Conservation (phyloP, 2,888 invertebrate species). For the Eristalinus sepulchralis region DNA sequence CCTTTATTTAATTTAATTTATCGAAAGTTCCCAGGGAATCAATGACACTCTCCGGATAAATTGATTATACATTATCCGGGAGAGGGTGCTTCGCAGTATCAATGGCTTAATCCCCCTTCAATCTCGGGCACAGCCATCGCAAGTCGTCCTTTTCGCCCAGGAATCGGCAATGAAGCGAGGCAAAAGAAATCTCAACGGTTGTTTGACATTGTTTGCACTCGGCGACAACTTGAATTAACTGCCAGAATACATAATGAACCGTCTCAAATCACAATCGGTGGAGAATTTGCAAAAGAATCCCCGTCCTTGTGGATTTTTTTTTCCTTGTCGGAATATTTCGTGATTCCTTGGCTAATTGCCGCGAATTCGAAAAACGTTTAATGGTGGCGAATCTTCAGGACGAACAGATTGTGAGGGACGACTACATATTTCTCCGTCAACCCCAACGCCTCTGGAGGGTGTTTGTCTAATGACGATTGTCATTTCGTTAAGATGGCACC, state of each 20-base stretch:
- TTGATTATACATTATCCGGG: constrained; percentile 52
- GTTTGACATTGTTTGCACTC: background rate
- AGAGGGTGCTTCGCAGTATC: constrained; percentile 22
- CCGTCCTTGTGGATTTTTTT: background rate
- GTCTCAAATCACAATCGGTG: constrained; percentile 8
- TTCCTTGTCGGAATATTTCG: background rate
- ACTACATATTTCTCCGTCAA: background rate
- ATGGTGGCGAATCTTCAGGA: background rate
- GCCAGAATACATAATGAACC: constrained; percentile 21
- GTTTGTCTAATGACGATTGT: constrained; percentile 16
- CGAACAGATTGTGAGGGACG: background rate
- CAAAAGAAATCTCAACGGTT: background rate
- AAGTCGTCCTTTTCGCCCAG: background rate
- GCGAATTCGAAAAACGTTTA: background rate
- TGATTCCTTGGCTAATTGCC: background rate
- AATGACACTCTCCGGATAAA: constrained; percentile 60
- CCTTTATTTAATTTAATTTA: constrained; percentile 43
- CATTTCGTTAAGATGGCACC: constrained; percentile 14
- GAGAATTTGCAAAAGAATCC: background rate
- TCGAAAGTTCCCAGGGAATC: constrained; percentile 46
- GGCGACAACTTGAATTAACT: constrained; percentile 11
- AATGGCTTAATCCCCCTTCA: constrained; percentile 26
- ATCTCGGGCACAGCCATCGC: background rate
- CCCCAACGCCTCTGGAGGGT: background rate
- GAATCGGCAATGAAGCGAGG: background rate